Evolutionary conservation across 1,140 invertebrate species (phyloP).

Genomic region (Pseudobourletiella spinata): DNA sequence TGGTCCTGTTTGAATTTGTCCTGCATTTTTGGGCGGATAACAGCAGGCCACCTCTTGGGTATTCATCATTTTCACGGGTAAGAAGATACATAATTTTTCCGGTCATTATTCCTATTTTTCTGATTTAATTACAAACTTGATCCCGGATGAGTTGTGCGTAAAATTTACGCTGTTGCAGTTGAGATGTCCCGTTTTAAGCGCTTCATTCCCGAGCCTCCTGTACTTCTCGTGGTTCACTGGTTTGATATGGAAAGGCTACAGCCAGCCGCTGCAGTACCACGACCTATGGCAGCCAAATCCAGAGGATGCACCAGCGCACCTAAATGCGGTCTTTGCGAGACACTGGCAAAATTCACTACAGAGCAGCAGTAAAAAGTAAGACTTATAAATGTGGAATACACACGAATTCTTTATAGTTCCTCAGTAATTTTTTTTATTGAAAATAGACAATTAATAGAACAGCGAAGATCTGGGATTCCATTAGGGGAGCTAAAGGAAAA

Average conservation of each 20-base stretch:
- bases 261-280: constrained; percentile 62
- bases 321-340: constrained; percentile 76
- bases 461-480: constrained; percentile 44
- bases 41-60: too few relatives aligned
- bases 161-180: too few relatives aligned
- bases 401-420: background rate
- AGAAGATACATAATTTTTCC: too few relatives aligned
- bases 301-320: constrained; percentile 65
- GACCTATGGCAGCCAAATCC: constrained; percentile 87
- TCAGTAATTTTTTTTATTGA: background rate
- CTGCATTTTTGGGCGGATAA: too few relatives aligned
- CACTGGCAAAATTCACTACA: constrained; percentile 55
- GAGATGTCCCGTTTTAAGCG: background rate
- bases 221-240: constrained; percentile 87
- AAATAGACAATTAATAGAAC: background rate
- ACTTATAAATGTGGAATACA: background rate
- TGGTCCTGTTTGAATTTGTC: too few relatives aligned
- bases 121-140: too few relatives aligned
- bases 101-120: too few relatives aligned
- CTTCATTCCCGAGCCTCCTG: constrained; percentile 57
- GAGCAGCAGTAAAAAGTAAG: background rate
- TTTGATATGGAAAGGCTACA: constrained; percentile 72
- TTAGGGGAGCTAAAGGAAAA: constrained; percentile 44
- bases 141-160: too few relatives aligned
- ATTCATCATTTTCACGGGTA: too few relatives aligned